Evolutionary conservation across 2,888 invertebrate species (phyloP), one percentile per base, ranked within the genome.

Genomic region (Lysandra bellargus): DNA sequence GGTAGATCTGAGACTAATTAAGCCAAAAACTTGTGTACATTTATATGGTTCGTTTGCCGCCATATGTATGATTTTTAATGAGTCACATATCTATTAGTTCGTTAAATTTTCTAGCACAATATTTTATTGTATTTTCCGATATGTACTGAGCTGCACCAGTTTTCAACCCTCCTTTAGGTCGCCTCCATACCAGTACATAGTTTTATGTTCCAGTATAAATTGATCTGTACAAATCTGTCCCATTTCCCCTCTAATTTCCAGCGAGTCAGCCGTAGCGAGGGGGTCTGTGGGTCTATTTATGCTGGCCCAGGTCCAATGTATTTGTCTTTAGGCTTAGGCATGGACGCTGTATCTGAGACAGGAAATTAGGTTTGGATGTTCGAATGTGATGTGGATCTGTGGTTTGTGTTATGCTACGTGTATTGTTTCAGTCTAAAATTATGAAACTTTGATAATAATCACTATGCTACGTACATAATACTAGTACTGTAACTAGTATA

Each of bases 281-380:
- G 82, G 81, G 23, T 78, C 73, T 82, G 84, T 57, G 83, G 87
- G 82, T 88, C 91, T 82, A 78, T 64, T 82, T 82, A 84, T 30
- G 80, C 80, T 89, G 91, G 93, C 83, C 81, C 82, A 84, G 85
- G 81, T 83, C 83, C 83, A 83, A 83, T 87, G 91, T 90, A 91
- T 93, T 93, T 93, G 93, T 93, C 93, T 93, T 92, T 89, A 88
- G 90, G 91, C 88, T 90, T 87, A 91, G 85, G 86, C 87, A 83
- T 81, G 87, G 84, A 84, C 84, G 85, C 84, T 88, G 88, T 92
- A 93, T 92, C 93, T 93, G 90, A 93, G 93, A 93, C 93, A 92
- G 94, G 94, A 94, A 94, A 94, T 94, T 94, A 93, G 92, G 93
- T 94, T 94, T 93, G 90, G 90, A 89, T 90, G 91, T 92, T 91